Base-by-base conservation (phyloP, 2,888 invertebrate genomes). In the Mongoloraphidia duomilia region DNA sequence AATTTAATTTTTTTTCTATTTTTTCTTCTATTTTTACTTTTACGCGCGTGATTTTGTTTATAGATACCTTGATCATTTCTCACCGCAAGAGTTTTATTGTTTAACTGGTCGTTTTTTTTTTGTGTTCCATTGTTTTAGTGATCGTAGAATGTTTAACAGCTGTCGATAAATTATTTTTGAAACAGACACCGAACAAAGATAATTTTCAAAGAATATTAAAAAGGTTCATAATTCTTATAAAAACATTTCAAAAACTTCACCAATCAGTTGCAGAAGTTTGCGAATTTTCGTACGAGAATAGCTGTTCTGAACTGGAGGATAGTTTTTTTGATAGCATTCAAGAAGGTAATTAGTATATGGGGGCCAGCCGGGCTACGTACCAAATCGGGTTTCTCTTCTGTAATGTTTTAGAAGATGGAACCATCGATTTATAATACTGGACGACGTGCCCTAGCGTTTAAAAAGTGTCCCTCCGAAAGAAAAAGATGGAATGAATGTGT, bases 191-290 rank as follows among this genome's bases (percentile, higher is more conserved):
- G n/a, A 50, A 54, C 43, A 34, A 35, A 13, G 50, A 52, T 26
- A 55, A 52, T 33, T 52, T 49, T 44, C 40, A 48, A 45, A 57
- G 61, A 44, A 51, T 64, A 13, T 53, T 62, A 39, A 64, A 63
- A 55, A 50, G 65, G 45, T 60, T 63, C 44, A 57, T 60, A 58
- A 58, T 65, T 45, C 55, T 64, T 11, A 40, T 58, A 41, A 56
- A 53, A 9, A 52, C 57, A 12, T 52, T 59, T 17, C 59, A 60
- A 53, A 54, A 54, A 46, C 35, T 64, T 11, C 57, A 58, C 53
- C 47, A 56, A 37, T 50, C 56, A 53, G 60, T 61, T 47, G 43
- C 52, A 9, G 56, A 57, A 35, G 53, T 56, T 45, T 49, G 54
- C 6, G 26, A 26, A 5, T 26, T 26, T 3, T 3, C 3, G 26